phyloP scores from a whole-genome alignment of 2,113 vertebrate genomes.

The Tyto alba region DNA sequence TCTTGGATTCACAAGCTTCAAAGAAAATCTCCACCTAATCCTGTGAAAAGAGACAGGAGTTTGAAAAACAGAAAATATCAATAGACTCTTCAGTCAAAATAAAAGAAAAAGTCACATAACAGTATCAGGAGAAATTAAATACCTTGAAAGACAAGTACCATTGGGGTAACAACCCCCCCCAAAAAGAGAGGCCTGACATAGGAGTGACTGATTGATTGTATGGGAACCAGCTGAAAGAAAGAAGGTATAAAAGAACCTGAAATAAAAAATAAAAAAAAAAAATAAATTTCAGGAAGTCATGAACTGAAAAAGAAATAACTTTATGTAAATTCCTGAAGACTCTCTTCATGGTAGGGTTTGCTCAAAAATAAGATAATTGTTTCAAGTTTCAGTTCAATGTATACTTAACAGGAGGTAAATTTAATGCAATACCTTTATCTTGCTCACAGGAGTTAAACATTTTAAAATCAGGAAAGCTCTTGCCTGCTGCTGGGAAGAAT shows the following conservation, averaged over 20 bases:
- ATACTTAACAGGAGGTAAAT: neutral
- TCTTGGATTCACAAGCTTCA: neutral
- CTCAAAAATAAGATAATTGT: neutral
- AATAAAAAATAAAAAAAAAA: too few species aligned
- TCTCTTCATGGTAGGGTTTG: neutral
- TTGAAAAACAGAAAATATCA: neutral
- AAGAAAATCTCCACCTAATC: neutral
- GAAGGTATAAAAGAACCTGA: neutral
- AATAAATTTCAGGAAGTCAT: neutral
- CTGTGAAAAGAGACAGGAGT: neutral
- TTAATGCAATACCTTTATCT: neutral
- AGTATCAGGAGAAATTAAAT: neutral
- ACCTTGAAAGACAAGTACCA: neutral
- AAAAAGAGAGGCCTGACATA: neutral
- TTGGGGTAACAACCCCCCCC: too few species aligned
- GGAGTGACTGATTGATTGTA: neutral
- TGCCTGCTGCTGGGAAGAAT: neutral
- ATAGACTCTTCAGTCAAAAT: neutral
- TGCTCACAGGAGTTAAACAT: neutral
- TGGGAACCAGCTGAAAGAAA: neutral
- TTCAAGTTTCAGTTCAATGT: neutral
- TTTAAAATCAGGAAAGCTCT: neutral
- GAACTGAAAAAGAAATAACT: neutral
- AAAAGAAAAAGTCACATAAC: neutral
- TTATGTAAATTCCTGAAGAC: neutral